These are phyloP conservation scores for Pterocles burchelli DNA, from an alignment of 2,113 vertebrate species.

Conservation along the genomic window DNA sequence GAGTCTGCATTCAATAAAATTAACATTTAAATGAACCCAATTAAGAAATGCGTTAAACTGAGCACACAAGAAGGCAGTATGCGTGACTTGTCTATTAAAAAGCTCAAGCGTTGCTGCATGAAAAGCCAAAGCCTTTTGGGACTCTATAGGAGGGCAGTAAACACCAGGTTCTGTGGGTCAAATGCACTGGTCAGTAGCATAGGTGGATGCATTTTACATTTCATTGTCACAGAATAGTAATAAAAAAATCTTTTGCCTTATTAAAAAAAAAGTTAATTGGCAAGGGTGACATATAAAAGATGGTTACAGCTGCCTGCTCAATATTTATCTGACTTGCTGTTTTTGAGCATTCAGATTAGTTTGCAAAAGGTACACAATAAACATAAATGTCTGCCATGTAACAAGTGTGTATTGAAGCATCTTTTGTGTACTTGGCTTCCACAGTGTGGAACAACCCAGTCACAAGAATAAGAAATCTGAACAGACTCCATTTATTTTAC, in stretches of 20 bases:
- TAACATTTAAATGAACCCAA: slow-evolving; percentile 63
- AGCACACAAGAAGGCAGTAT: neutral
- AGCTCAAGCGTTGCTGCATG: neutral
- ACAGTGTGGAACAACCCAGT: neutral
- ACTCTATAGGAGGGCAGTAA: neutral
- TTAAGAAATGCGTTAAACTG: slow-evolving; percentile 48
- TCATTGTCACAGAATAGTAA: neutral
- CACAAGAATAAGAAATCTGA: slow-evolving; percentile 46
- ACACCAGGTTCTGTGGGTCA: neutral
- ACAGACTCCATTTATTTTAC: slow-evolving; percentile 61
- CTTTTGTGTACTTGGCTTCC: slow-evolving; percentile 34
- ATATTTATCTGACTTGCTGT: slow-evolving; percentile 31
- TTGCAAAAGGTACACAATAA: slow-evolving; percentile 21
- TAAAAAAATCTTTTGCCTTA: neutral
- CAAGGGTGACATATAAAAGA: neutral
- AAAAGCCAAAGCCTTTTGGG: neutral
- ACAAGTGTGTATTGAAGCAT: neutral
- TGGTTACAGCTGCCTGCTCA: neutral
- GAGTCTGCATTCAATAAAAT: slow-evolving; percentile 50
- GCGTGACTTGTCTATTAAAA: neutral
- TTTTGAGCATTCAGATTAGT: slow-evolving; percentile 21
- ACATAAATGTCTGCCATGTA: slow-evolving; percentile 7
- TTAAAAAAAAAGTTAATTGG: neutral
- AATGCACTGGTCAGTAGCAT: neutral
- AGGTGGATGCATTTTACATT: neutral